A percentile compares a stretch with the other conserved stretches of the same genome.
Conservation (phyloP, 2,888 invertebrate species). For the Hyalella azteca region DNA sequence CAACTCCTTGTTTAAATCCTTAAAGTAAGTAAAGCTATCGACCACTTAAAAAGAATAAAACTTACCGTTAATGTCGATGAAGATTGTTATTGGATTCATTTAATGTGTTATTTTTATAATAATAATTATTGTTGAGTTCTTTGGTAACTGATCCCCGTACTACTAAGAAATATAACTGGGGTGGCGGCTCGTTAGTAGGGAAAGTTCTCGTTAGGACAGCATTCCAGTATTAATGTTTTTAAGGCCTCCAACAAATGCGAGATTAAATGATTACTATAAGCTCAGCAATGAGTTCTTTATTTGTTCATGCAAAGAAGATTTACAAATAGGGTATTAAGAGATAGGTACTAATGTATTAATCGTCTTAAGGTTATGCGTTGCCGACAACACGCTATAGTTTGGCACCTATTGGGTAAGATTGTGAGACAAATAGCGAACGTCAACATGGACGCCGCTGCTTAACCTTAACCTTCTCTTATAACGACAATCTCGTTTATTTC, state of each 20-base stretch:
- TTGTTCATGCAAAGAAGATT: constrained; percentile 29
- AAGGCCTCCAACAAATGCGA: constrained; percentile 30
- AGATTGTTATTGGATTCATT: not conserved
- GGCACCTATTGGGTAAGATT: too few relatives aligned
- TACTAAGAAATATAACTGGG: constrained; percentile 1
- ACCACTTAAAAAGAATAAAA: constrained; percentile 22
- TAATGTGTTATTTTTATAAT: not conserved
- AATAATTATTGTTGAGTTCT: not conserved
- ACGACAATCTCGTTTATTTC: too few relatives aligned
- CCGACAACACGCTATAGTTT: not conserved
- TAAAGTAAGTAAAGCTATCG: constrained; percentile 29
- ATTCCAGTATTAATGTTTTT: constrained; percentile 35
- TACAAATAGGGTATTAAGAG: not conserved
- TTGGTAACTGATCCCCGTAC: constrained; percentile 20
- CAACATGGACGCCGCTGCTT: too few relatives aligned
- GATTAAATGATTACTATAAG: constrained; percentile 33
- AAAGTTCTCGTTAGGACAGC: constrained; percentile 19
- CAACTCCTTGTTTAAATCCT: not conserved
- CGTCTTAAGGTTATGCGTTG: constrained; percentile 4
- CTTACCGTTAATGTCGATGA: not conserved
- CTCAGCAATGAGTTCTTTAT: constrained; percentile 36
- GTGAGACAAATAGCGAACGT: too few relatives aligned
- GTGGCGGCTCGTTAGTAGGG: constrained; percentile 13
- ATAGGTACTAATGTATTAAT: constrained; percentile 2
- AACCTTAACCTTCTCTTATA: too few relatives aligned